A percentile compares a stretch with the other conserved stretches of the same genome.
phyloP scores from a whole-genome alignment of 2,797 vertebrate species.

The Gambusia yucatana region DNA sequence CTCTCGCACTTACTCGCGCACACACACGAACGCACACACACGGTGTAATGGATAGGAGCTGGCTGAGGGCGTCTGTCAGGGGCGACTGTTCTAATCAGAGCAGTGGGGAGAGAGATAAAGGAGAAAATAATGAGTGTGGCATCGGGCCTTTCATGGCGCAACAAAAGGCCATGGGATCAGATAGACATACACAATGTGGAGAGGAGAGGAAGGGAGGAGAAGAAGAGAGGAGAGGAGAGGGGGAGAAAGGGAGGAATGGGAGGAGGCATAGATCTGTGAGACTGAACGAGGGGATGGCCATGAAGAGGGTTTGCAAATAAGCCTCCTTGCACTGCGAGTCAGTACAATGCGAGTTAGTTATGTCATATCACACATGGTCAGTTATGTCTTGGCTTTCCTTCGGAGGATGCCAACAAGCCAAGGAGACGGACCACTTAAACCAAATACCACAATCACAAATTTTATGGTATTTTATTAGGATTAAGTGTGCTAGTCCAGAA shows the following conservation, averaged over 20 bases:
- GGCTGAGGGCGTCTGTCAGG: conserved; percentile 87
- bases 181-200: conserved; percentile 83
- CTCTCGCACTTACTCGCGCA: conserved; percentile 62
- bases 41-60: conserved; percentile 93
- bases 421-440: conserved; percentile 23
- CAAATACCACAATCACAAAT: background rate
- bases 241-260: conserved; percentile 45
- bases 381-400: conserved; percentile 41
- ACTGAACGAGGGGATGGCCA: conserved; percentile 35
- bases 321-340: conserved; percentile 67
- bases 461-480: background rate
- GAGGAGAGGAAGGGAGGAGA: conserved; percentile 75
- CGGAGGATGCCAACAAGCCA: conserved; percentile 42
- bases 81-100: conserved; percentile 89
- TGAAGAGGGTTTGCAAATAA: conserved; percentile 73
- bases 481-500: background rate
- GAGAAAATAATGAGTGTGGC: conserved; percentile 87
- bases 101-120: conserved; percentile 87
- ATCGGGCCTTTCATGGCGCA: conserved; percentile 84
- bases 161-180: conserved; percentile 84
- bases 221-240: conserved; percentile 65
- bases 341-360: conserved; percentile 47
- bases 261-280: conserved; percentile 40
- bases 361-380: conserved; percentile 21
- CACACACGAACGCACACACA: conserved; percentile 78